These are phyloP conservation scores for Drosophila sp. DNA, from an alignment of 1,140 invertebrate species.

Conservation along the genomic window DNA sequence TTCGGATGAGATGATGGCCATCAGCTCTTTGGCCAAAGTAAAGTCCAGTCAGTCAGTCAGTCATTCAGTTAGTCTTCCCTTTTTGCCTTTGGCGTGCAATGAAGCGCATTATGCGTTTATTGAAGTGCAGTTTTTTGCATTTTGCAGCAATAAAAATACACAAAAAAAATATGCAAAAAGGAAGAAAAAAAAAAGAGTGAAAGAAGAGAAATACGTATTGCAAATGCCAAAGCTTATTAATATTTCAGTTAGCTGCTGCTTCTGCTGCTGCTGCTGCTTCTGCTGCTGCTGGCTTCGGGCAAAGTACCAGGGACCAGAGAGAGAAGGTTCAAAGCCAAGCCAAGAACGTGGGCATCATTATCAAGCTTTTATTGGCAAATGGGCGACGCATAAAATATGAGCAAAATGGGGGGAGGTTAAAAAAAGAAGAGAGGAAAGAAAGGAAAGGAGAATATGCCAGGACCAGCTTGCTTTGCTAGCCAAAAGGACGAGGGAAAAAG, in stretches of 20 bases:
- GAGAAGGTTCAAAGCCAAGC: slow-evolving; percentile 48
- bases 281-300: slow-evolving; percentile 8
- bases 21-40: slow-evolving; percentile 34
- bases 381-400: slow-evolving; percentile 63
- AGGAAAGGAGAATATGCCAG: slow-evolving; percentile 14
- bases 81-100: slow-evolving; percentile 69
- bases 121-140: slow-evolving; percentile 66
- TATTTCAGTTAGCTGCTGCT: slow-evolving; percentile 64
- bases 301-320: neutral
- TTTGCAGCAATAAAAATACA: slow-evolving; percentile 34
- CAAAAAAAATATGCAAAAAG: slow-evolving; percentile 37
- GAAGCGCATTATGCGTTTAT: slow-evolving; percentile 73
- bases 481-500: slow-evolving; percentile 10
- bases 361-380: slow-evolving; percentile 75
- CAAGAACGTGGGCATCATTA: slow-evolving; percentile 66
- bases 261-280: slow-evolving; percentile 10
- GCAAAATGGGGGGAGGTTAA: neutral
- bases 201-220: slow-evolving; percentile 74
- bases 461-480: slow-evolving; percentile 1
- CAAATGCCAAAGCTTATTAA: slow-evolving; percentile 80
- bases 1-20: slow-evolving; percentile 4
- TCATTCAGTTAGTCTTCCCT: slow-evolving; percentile 24
- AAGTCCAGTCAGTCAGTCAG: slow-evolving; percentile 19
- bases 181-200: too few species aligned
- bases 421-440: slow-evolving; percentile 5